Conservation (phyloP, 2,113 vertebrate species). For the Chloropsis hardwickii region DNA sequence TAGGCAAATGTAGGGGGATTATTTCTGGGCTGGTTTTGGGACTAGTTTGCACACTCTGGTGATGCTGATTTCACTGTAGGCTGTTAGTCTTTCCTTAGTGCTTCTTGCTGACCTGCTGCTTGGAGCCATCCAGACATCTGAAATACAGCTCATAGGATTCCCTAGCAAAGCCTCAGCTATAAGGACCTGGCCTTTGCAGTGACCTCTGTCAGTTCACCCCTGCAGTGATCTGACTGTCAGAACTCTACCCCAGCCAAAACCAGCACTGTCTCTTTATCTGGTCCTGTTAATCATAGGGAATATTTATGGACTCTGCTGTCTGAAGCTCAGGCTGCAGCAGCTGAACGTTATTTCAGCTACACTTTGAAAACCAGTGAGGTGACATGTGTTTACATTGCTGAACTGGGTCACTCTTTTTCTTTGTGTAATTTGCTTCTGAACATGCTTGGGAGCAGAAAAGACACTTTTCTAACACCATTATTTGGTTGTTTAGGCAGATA, state of each 20-base stretch:
- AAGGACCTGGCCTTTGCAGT: not conserved
- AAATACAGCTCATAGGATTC: not conserved
- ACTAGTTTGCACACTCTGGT: not conserved
- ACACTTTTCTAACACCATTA: not conserved
- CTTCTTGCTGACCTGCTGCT: not conserved
- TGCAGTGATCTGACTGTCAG: not conserved
- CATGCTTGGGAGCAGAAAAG: not conserved
- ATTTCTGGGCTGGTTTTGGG: not conserved
- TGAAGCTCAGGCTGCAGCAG: not conserved
- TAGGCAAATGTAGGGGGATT: not conserved
- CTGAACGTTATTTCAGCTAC: not conserved
- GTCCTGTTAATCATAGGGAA: not conserved
- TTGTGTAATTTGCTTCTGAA: not conserved
- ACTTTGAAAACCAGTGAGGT: not conserved
- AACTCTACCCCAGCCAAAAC: not conserved
- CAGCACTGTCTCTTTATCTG: not conserved
- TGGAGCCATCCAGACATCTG: not conserved
- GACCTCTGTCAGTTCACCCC: not conserved
- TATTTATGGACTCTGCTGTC: not conserved
- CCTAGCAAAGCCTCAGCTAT: not conserved
- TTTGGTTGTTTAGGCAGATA: conserved; percentile 27
- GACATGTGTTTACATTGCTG: not conserved
- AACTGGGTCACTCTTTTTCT: not conserved
- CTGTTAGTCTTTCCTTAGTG: not conserved
- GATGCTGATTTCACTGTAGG: not conserved